These are phyloP conservation scores for Indri indri DNA, from an alignment of 2,113 vertebrate species.

Conservation along the genomic window DNA sequence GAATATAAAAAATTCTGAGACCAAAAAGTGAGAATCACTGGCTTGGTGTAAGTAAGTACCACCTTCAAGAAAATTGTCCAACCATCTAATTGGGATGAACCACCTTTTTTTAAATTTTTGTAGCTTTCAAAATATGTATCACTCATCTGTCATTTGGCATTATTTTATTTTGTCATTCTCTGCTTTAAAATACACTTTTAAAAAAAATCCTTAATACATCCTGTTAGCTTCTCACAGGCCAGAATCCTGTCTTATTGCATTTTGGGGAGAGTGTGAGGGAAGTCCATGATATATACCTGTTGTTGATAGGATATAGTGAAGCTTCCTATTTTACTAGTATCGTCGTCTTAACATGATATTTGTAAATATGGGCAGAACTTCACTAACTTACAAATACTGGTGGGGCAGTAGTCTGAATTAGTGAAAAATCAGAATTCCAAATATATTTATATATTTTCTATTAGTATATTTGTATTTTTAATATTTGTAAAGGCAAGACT, in stretches of 20 bases:
- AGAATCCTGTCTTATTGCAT: not conserved
- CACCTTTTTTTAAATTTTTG: not conserved
- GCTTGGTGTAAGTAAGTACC: not conserved
- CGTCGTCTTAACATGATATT: not conserved
- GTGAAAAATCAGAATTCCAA: not conserved
- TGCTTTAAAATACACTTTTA: not conserved
- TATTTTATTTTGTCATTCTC: not conserved
- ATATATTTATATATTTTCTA: not conserved
- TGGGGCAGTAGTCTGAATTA: not conserved
- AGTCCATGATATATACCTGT: accelerated
- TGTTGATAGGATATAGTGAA: not conserved
- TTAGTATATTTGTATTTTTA: not conserved
- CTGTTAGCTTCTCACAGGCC: not conserved
- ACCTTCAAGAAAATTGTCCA: not conserved
- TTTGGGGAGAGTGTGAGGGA: not conserved
- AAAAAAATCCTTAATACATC: not conserved
- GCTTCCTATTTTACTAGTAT: not conserved
- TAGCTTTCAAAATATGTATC: not conserved
- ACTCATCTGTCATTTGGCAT: not conserved
- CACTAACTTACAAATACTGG: not conserved
- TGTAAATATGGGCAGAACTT: not conserved
- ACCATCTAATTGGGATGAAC: not conserved
- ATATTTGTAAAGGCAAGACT: not conserved
- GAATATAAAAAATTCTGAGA: not conserved
- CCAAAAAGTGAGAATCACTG: not conserved